A percentile compares a stretch with the other conserved stretches of the same genome.
phyloP scores from a whole-genome alignment of 2,888 invertebrate genomes.

The Polietes domitor region DNA sequence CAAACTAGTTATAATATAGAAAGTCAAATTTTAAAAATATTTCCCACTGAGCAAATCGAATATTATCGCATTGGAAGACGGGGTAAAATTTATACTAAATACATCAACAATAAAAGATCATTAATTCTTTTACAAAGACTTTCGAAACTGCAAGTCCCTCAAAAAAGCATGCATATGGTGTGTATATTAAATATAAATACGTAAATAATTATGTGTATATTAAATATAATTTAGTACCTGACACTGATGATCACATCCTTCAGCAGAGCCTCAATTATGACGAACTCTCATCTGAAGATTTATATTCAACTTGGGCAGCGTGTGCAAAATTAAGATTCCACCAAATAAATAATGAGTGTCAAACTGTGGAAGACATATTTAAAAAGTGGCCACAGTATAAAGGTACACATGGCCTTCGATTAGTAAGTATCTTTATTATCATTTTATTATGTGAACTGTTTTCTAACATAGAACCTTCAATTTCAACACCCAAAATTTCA shows the following conservation, averaged over 20 bases:
- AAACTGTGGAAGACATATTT: neutral
- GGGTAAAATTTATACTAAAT: neutral
- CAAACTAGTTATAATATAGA: neutral
- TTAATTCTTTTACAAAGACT: neutral
- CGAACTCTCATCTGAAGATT: neutral
- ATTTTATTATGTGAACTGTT: neutral
- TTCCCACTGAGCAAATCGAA: neutral
- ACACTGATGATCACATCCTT: neutral
- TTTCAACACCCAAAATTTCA: neutral
- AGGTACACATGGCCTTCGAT: neutral
- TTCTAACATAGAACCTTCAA: neutral
- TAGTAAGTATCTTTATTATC: neutral
- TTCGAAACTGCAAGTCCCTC: neutral
- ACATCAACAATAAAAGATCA: neutral
- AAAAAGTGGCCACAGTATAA: neutral
- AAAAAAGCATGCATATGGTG: neutral
- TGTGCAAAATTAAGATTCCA: neutral
- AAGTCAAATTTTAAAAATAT: neutral
- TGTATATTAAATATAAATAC: too few species aligned
- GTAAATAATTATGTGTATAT: too few species aligned
- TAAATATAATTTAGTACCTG: too few species aligned
- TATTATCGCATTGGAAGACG: neutral
- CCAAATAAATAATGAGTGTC: neutral
- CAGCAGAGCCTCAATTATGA: neutral
- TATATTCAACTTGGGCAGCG: neutral